A percentile compares a stretch with the other conserved stretches of the same genome.
phyloP scores from a whole-genome alignment of 2,113 vertebrate genomes.

The Alectura lathami region DNA sequence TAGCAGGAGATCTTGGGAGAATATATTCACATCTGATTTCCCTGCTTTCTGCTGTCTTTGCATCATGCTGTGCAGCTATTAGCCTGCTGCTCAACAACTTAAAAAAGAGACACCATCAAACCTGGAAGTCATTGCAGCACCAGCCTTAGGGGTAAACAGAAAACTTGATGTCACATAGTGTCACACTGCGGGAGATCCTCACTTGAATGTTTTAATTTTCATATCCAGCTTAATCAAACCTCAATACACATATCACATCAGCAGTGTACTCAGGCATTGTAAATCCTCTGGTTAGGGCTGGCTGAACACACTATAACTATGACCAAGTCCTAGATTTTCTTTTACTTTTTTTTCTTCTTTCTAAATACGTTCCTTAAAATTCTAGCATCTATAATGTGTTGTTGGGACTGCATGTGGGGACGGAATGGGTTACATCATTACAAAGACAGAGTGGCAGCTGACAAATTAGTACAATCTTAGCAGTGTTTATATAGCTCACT shows the following conservation, averaged over 20 bases:
- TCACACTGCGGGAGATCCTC: slow-evolving; percentile 65
- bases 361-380: not conserved
- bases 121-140: slow-evolving; percentile 72
- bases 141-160: slow-evolving; percentile 85
- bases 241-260: slow-evolving; percentile 52
- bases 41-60: slow-evolving; percentile 69
- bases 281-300: slow-evolving; percentile 46
- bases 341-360: not conserved
- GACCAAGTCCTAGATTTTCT: not conserved
- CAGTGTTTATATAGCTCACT: not conserved
- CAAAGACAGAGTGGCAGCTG: not conserved
- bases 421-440: slow-evolving; percentile 16
- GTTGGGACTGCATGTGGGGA: not conserved
- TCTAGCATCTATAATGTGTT: not conserved
- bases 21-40: slow-evolving; percentile 78
- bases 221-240: slow-evolving; percentile 65
- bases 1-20: slow-evolving; percentile 77
- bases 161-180: slow-evolving; percentile 69
- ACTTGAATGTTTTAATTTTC: slow-evolving; percentile 68
- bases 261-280: not conserved
- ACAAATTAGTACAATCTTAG: slow-evolving; percentile 27
- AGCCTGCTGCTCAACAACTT: slow-evolving; percentile 80
- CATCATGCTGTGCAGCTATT: slow-evolving; percentile 79
- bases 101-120: slow-evolving; percentile 74
- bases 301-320: not conserved